A percentile compares a stretch with the other conserved stretches of the same genome.
These are phyloP conservation scores for Orchesella flavescens DNA, from an alignment of 2,888 invertebrate genomes.

Conservation along the genomic window DNA sequence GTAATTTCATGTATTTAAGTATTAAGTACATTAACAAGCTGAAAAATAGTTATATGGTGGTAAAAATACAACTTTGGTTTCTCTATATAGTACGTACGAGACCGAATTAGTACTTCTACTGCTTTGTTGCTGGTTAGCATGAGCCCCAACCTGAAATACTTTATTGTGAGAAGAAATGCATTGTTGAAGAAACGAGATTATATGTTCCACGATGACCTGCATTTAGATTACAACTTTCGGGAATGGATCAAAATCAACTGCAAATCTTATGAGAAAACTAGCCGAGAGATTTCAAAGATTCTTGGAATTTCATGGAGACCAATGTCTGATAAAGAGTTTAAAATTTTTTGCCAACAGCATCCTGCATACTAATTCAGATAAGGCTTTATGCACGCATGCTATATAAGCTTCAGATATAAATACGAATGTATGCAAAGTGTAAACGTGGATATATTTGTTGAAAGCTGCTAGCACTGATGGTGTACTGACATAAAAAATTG, in stretches of 20 bases:
- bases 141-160: slow-evolving; percentile 79
- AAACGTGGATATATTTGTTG: too few relatives aligned
- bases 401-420: too few relatives aligned
- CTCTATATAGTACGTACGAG: slow-evolving; percentile 79
- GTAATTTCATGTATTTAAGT: slow-evolving; percentile 75
- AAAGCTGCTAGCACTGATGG: too few relatives aligned
- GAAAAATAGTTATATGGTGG: neutral
- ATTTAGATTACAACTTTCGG: slow-evolving; percentile 82
- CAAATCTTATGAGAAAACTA: slow-evolving; percentile 80
- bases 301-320: slow-evolving; percentile 81
- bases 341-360: slow-evolving; percentile 71
- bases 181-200: slow-evolving; percentile 81
- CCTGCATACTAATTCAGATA: slow-evolving; percentile 49
- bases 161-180: slow-evolving; percentile 83
- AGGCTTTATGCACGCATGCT: neutral
- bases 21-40: neutral
- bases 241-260: slow-evolving; percentile 80
- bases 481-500: too few relatives aligned
- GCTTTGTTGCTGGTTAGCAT: slow-evolving; percentile 82
- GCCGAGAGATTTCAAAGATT: slow-evolving; percentile 81
- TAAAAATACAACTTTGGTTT: neutral
- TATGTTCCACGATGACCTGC: slow-evolving; percentile 74
- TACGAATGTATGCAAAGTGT: too few relatives aligned
- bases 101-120: slow-evolving; percentile 85
- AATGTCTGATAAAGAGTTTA: slow-evolving; percentile 80